Evolutionary conservation across 2,113 vertebrate genomes (phyloP).

Genomic region (Cathartes aura): DNA sequence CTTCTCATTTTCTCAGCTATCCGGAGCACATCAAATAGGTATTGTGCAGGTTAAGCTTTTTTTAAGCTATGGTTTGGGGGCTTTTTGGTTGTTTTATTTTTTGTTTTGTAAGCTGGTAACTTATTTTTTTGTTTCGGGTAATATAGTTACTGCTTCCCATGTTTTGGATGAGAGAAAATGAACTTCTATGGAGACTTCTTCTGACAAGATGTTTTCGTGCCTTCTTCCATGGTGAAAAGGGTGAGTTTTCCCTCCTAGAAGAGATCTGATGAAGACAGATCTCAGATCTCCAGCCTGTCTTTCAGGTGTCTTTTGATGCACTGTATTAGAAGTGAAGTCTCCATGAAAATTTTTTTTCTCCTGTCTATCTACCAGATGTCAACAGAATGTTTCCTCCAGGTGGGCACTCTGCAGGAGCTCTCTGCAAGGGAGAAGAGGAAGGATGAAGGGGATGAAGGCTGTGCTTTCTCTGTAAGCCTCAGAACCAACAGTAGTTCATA

Average conservation of each 20-base stretch:
- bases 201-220: neutral
- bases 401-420: neutral
- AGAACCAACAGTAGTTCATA: neutral
- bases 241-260: neutral
- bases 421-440: neutral
- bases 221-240: neutral
- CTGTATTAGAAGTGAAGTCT: neutral
- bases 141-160: neutral
- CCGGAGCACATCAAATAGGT: neutral
- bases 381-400: neutral
- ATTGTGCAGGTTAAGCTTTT: neutral
- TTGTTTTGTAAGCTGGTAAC: neutral
- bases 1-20: neutral
- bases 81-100: neutral
- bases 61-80: fast-evolving
- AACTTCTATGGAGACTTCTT: neutral
- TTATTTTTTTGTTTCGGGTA: neutral
- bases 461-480: neutral
- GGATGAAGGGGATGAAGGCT: neutral
- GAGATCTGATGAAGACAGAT: neutral
- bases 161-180: neutral
- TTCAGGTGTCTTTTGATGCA: neutral
- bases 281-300: neutral
- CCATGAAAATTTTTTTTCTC: fast-evolving
- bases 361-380: neutral